These are phyloP conservation scores for Steatocranus sp. DNA, from an alignment of 2,797 vertebrate species.

Conservation along the genomic window DNA sequence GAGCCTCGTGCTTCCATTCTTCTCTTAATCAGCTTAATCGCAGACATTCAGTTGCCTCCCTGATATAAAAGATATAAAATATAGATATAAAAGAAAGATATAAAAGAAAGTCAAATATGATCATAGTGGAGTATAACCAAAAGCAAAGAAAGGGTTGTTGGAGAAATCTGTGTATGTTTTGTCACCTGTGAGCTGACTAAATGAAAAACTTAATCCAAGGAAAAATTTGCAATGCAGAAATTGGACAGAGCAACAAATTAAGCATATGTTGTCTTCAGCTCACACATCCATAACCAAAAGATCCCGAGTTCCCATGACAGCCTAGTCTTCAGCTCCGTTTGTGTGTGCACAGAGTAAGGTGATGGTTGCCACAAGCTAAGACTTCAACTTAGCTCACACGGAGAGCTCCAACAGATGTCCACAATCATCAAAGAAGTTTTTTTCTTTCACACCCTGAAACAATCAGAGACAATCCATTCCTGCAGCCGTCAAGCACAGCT, in stretches of 20 bases:
- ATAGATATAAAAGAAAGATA: not conserved
- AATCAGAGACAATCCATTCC: constrained; percentile 11
- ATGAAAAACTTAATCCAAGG: not conserved
- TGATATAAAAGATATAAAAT: not conserved
- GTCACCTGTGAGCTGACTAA: not conserved
- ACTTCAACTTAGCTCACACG: not conserved
- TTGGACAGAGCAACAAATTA: not conserved
- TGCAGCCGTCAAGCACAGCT: constrained; percentile 6
- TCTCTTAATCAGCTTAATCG: not conserved
- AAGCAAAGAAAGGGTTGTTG: not conserved
- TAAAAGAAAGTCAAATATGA: not conserved
- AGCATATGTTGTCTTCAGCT: not conserved
- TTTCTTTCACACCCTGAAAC: constrained; percentile 17
- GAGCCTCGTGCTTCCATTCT: not conserved
- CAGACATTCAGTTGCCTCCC: not conserved
- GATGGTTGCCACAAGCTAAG: not conserved
- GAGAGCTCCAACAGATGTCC: constrained; percentile 15
- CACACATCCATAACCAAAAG: not conserved
- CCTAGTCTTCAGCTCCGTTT: not conserved
- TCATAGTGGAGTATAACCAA: not conserved
- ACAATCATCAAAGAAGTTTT: constrained; percentile 28
- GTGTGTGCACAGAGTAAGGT: not conserved
- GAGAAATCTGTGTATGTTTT: not conserved
- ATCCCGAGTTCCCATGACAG: not conserved
- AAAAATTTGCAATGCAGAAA: not conserved